Conservation (phyloP, 1,140 invertebrate species). For the Apis laboriosa region DNA sequence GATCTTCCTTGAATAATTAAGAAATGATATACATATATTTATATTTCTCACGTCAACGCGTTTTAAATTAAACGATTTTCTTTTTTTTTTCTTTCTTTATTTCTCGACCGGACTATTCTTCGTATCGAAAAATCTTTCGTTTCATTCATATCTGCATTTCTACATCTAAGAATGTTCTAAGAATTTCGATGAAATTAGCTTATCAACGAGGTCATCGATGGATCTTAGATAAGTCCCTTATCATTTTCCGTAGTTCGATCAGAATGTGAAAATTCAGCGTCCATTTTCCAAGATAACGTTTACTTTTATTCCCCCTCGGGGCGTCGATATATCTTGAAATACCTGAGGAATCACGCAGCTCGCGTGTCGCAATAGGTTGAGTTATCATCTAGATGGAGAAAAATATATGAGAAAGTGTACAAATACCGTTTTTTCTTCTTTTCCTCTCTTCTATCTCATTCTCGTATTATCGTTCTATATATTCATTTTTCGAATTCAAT, state of each 20-base stretch:
- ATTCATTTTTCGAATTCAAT: no score
- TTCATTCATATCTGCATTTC: no score
- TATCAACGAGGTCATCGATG: not conserved
- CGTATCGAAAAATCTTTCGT: no score
- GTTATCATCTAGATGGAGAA: not conserved
- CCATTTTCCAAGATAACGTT: conserved; percentile 12
- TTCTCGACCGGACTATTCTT: no score
- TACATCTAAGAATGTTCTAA: not conserved
- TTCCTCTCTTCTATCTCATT: no score
- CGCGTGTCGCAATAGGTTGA: conserved; percentile 27
- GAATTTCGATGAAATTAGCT: conserved; percentile 22
- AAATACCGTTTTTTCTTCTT: no score
- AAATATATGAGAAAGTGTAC: not conserved
- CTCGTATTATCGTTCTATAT: no score
- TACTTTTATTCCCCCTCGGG: not conserved
- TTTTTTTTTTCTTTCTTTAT: no score
- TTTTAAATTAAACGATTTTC: not conserved
- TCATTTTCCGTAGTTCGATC: not conserved
- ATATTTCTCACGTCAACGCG: not conserved
- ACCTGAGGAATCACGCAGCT: not conserved
- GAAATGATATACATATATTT: no score
- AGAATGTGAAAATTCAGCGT: conserved; percentile 11
- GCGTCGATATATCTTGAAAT: conserved; percentile 15
- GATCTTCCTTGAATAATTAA: no score
- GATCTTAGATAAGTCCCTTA: not conserved